These are phyloP conservation scores for Xiphophorus hellerii DNA, from an alignment of 2,113 vertebrate species.

Conservation along the genomic window DNA sequence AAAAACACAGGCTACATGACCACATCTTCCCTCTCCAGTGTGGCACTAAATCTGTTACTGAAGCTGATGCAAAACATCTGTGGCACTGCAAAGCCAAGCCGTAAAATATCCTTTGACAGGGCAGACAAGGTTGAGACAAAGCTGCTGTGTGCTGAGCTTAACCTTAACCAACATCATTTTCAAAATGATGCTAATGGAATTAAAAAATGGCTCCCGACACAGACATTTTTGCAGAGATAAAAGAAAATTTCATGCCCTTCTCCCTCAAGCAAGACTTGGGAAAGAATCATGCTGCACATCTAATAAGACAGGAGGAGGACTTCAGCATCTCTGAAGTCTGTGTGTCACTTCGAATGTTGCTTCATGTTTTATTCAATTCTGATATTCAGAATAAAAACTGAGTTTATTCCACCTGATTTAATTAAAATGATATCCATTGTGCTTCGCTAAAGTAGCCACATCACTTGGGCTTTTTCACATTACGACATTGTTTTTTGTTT, in stretches of 20 bases:
- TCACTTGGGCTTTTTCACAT: neutral
- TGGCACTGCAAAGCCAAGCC: constrained; percentile 23
- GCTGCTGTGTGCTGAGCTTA: constrained; percentile 3
- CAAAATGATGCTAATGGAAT: neutral
- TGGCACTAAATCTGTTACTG: constrained; percentile 20
- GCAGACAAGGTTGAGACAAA: constrained; percentile 7
- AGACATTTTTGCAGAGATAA: neutral
- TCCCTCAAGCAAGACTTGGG: neutral
- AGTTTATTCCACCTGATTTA: neutral
- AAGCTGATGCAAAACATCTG: constrained; percentile 27
- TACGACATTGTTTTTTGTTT: no score
- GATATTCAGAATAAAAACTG: neutral
- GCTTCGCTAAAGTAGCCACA: neutral
- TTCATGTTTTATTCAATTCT: neutral
- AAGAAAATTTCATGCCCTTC: neutral
- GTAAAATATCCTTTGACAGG: constrained; percentile 31
- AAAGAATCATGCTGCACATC: neutral
- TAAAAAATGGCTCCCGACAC: neutral
- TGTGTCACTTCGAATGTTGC: neutral
- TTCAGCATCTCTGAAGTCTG: neutral
- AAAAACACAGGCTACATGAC: neutral
- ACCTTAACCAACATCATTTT: constrained; percentile 9
- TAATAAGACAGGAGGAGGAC: neutral
- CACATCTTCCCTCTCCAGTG: neutral
- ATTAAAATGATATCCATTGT: neutral